Conservation (phyloP, 2,113 vertebrate genomes). For the Psilopogon haemacephalus region DNA sequence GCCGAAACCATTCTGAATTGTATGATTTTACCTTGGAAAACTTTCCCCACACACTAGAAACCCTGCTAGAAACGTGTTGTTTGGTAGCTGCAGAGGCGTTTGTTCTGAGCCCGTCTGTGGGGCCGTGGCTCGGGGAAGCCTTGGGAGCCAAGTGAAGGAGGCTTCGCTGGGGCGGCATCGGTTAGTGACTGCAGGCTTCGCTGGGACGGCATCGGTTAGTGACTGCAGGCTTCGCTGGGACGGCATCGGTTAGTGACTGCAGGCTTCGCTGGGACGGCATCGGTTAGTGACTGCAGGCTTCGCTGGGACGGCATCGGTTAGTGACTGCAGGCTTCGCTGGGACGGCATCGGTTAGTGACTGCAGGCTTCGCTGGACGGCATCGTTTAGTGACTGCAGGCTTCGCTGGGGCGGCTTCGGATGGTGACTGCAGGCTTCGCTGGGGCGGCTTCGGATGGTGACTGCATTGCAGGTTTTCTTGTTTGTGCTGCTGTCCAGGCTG, state of each 20-base stretch:
- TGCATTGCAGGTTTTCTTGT: not conserved
- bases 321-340: not conserved
- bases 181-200: not conserved
- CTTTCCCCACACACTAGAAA: accelerated
- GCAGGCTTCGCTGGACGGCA: too few relatives aligned
- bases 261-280: too few relatives aligned
- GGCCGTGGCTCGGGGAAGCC: not conserved
- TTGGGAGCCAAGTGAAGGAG: accelerated
- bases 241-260: too few relatives aligned
- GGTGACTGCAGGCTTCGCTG: not conserved
- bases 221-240: too few relatives aligned
- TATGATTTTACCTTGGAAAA: accelerated
- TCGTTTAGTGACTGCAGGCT: not conserved
- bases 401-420: not conserved
- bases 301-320: too few relatives aligned
- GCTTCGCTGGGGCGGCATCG: not conserved
- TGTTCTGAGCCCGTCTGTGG: accelerated
- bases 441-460: accelerated
- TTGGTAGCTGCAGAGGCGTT: not conserved
- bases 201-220: too few relatives aligned
- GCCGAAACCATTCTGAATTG: not conserved
- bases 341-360: not conserved
- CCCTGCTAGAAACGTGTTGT: accelerated
- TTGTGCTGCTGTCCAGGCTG: not conserved
- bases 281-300: too few relatives aligned